Evolutionary conservation across 2,888 invertebrate species (phyloP), one percentile per base, ranked within the genome.

Genomic region (Drosophila glabriapex): DNA sequence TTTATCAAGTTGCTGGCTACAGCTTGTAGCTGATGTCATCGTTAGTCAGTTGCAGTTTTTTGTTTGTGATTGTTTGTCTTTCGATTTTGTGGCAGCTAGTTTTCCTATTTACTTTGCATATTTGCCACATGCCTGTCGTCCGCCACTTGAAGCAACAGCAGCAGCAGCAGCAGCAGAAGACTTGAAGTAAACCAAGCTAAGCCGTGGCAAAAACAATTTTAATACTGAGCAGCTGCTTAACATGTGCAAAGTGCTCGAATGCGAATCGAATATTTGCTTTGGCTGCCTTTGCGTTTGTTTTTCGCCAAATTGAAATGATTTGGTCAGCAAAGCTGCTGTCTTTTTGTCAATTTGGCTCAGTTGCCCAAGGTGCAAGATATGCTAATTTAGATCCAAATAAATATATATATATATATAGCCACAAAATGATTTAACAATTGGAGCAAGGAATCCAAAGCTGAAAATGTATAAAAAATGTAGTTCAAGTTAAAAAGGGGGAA

Each of bases 21-120:
- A 54, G 78, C 62, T 63, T 56, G 68, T 46, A 56, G 49, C 64
- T 78, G 75, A 82, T 74, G 79, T 78, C 79, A 79, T 78, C 61
- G 78, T 81, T 61, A 64, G 81, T 68, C 64, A 52, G 60, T 58
- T 70, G 77, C 71, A 71, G 12, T 80, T 55, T 78, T 53, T 64
- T 39, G 14, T 58, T 33, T 22, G 4, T 56, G 37, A 54, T 43
- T 59, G 53, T 43, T 61, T 72, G 63, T 71, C 62, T 61, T 73
- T 76, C 76, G 69, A 64, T 72, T 83, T 73, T 78, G 67, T 71
- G 69, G 71, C 81, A 68, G 63, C 59, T 7, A 55, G 55, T 65
- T 67, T 70, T 70, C 78, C 61, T 73, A 77, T 88, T 88, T 87
- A 62, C 73, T 69, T 78, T 80, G 85, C 73, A 84, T 62, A 73